A percentile compares a stretch with the other conserved stretches of the same genome.
Conservation (phyloP, 2,113 vertebrate genomes). For the Petroica traversi region DNA sequence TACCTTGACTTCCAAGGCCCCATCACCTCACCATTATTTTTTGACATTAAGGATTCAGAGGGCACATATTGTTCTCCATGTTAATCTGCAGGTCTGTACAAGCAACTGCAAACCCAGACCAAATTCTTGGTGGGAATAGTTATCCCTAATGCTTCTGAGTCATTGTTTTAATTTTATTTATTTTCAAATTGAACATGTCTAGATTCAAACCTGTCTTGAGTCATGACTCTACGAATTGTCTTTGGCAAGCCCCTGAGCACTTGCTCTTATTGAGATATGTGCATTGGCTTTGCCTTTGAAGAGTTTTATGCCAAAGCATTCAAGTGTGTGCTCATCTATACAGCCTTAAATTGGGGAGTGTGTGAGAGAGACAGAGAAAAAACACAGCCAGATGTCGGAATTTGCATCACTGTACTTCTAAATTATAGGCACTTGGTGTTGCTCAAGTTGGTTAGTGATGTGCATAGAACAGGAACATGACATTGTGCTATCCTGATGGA, state of each 20-base stretch:
- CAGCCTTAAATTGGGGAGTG: neutral
- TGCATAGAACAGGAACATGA: fast-evolving
- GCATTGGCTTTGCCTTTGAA: neutral
- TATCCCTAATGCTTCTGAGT: neutral
- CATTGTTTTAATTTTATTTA: neutral
- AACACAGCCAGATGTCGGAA: neutral
- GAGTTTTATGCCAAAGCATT: neutral
- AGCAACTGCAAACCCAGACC: neutral
- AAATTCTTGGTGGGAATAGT: neutral
- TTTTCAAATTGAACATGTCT: neutral
- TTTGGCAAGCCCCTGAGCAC: fast-evolving
- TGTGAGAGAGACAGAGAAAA: neutral
- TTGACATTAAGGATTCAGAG: neutral
- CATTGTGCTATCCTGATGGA: neutral
- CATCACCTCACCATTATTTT: neutral
- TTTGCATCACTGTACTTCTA: neutral
- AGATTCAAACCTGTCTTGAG: neutral
- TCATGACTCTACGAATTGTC: neutral
- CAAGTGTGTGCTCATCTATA: neutral
- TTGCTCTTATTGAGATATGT: neutral
- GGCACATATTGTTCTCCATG: fast-evolving
- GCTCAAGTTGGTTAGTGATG: neutral
- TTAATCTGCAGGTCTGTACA: neutral
- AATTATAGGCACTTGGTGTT: neutral
- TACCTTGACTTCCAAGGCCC: neutral